Base-by-base conservation (phyloP, 2,888 invertebrate genomes). In the Agriotes lineatus region DNA sequence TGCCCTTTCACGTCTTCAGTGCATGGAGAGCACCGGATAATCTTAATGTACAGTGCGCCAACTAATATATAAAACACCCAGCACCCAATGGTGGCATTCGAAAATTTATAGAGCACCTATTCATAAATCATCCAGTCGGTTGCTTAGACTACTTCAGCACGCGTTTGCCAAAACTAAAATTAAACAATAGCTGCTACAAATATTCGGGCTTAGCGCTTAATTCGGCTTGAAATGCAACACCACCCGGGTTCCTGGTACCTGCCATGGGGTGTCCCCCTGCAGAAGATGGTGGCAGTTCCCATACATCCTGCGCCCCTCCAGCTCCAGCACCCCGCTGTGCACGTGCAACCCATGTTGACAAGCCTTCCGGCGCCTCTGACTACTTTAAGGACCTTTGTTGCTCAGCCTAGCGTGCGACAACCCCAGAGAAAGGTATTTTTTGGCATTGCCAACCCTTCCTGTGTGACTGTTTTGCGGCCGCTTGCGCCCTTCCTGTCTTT, bases 241-340 rank as follows among this genome's bases (percentile, higher is more conserved):
- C 88, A 87, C 80, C 87, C 88, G 56, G 89, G 90, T 76, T 89
- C 90, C 73, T 90, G 90, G 90, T 90, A 90, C 78, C 82, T 90
- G 80, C 90, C 90, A 48, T 91, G 90, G 90, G 90, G 90, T 77
- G 86, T 90, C 69, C 88, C 88, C 77, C 80, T 88, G 76, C 88
- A 88, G 81, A 90, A 90, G 82, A 87, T 90, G 87, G 86, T 90
- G 74, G 88, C 90, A 22, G 85, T 91, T 76, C 90, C 90, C 61
- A 85, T 89, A 63, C 88, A 88, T 75, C 87, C 87, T 60, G 86
- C 85, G 69, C 80, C 80, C 39, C 72, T 83, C 73, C 84, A 84
- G 70, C 76, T 82, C 67, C 83, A 82, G 69, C 77, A 82, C 63
- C 79, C 83, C 25, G 76, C 81, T 14, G 79, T 83, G 70, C 82